These are phyloP conservation scores for Scaeva pyrastri DNA, from an alignment of 2,888 invertebrate genomes.

Conservation along the genomic window DNA sequence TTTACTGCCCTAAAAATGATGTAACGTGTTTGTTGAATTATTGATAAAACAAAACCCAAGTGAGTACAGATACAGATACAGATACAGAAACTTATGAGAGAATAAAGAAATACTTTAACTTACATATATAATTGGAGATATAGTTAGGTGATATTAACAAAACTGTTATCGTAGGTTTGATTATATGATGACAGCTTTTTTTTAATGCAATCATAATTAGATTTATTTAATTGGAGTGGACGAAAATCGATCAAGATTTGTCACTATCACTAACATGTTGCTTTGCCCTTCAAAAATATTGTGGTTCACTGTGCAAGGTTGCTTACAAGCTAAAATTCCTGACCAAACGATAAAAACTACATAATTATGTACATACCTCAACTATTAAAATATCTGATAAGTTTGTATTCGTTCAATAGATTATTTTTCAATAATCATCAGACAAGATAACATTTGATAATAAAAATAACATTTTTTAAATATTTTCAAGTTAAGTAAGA, in stretches of 20 bases:
- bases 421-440: neutral
- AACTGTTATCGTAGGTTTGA: slow-evolving; percentile 49
- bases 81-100: neutral
- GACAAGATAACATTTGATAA: neutral
- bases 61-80: neutral
- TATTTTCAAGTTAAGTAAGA: neutral
- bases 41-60: slow-evolving; percentile 63
- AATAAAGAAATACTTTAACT: slow-evolving; percentile 18
- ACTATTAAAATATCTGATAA: too few species aligned
- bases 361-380: too few species aligned
- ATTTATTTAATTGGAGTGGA: slow-evolving; percentile 31
- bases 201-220: slow-evolving; percentile 26
- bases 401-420: neutral
- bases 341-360: neutral
- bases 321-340: slow-evolving; percentile 23
- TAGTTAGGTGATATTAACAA: neutral
- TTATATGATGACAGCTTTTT: slow-evolving; percentile 26
- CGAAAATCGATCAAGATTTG: slow-evolving; percentile 17
- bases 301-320: slow-evolving; percentile 43
- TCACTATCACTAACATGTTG: neutral
- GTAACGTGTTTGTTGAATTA: slow-evolving; percentile 43
- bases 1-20: neutral
- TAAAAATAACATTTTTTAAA: neutral
- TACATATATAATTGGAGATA: neutral
- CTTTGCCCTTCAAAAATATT: slow-evolving; percentile 38